Percentiles rank a stretch among this genome's conserved stretches.
These are phyloP conservation scores for Girardia tigrina DNA, from an alignment of 2,888 invertebrate species.

Conservation along the genomic window DNA sequence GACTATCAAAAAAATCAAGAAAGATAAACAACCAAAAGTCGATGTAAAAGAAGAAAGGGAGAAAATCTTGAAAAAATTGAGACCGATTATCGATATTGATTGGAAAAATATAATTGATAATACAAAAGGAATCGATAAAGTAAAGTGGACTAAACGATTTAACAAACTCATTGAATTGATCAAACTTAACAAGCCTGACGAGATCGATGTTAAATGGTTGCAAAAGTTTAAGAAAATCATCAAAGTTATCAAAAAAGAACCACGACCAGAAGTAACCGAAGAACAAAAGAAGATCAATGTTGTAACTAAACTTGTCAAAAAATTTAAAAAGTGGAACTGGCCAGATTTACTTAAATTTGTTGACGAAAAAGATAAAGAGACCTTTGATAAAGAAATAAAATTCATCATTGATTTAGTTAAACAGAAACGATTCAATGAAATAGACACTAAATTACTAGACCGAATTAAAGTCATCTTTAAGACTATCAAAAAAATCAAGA, in stretches of 20 bases:
- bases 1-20: not conserved
- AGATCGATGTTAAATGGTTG: not conserved
- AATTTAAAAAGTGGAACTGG: not conserved
- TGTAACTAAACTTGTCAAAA: not conserved
- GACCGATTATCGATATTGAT: not conserved
- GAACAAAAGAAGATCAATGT: not conserved
- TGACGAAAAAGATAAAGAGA: not conserved
- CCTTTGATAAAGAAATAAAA: not conserved
- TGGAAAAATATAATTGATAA: not conserved
- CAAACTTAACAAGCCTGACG: not conserved
- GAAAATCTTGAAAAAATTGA: not conserved
- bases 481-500: not conserved
- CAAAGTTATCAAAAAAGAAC: not conserved
- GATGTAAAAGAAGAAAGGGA: not conserved
- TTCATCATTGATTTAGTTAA: not conserved
- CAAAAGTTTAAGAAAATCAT: not conserved
- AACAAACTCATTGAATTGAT: conserved; percentile 14
- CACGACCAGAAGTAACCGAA: no score
- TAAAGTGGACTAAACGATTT: not conserved
- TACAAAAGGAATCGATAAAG: not conserved
- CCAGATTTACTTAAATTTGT: not conserved
- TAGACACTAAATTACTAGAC: not conserved
- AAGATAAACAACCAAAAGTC: not conserved
- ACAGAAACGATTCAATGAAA: not conserved
- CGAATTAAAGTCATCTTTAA: not conserved